These are phyloP conservation scores for Pararge aegeria DNA, from an alignment of 1,140 invertebrate species.

Conservation along the genomic window DNA sequence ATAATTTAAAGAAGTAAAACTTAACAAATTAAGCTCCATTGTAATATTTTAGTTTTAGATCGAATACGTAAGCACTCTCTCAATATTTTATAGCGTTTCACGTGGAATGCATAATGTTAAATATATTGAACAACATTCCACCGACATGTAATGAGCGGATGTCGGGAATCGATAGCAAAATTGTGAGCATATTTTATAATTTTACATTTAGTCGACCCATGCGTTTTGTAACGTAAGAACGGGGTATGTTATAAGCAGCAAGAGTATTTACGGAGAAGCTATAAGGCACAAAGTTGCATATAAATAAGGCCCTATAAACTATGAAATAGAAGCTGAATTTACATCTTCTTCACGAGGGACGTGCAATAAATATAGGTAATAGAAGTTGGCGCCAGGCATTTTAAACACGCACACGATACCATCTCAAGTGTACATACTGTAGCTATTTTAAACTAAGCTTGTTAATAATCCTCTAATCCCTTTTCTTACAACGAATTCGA, in stretches of 20 bases:
- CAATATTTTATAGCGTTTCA: constrained; percentile 36
- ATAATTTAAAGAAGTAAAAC: too few species aligned
- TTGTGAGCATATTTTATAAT: constrained; percentile 66
- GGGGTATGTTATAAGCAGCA: constrained; percentile 41
- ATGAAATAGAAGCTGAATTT: constrained; percentile 60
- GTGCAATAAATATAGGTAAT: constrained; percentile 62
- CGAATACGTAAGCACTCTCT: not conserved
- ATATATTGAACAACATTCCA: constrained; percentile 69
- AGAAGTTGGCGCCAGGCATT: constrained; percentile 65
- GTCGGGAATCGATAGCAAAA: constrained; percentile 70
- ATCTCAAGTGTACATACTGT: constrained; percentile 49
- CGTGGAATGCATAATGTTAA: constrained; percentile 53
- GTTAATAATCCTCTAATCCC: constrained; percentile 40
- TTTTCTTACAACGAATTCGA: constrained; percentile 26
- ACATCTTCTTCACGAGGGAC: constrained; percentile 53
- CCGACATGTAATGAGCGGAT: constrained; percentile 72
- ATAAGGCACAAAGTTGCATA: constrained; percentile 47
- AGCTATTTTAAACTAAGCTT: constrained; percentile 54
- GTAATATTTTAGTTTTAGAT: too few species aligned
- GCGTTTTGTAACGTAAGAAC: constrained; percentile 32
- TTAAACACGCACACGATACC: constrained; percentile 56
- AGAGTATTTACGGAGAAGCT: constrained; percentile 35
- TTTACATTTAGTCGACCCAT: constrained; percentile 32
- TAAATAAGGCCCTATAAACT: constrained; percentile 58
- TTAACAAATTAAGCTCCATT: too few species aligned